These are phyloP conservation scores for Helleia helle DNA, from an alignment of 2,888 invertebrate genomes.

Conservation along the genomic window DNA sequence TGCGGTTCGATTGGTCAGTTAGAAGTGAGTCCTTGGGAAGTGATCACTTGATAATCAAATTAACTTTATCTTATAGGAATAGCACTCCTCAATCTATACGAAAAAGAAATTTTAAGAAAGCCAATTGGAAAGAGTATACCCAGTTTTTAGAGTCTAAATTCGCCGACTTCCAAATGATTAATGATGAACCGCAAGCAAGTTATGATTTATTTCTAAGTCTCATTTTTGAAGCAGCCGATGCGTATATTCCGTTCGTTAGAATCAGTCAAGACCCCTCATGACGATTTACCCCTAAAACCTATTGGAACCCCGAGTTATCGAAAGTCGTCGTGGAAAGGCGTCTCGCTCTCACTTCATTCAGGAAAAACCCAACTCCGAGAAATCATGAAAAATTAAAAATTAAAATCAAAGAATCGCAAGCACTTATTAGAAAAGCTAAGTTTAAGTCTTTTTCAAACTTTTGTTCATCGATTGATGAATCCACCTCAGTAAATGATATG, in stretches of 20 bases:
- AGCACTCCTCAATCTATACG: neutral
- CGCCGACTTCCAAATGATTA: neutral
- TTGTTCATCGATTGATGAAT: no score
- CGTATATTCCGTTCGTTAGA: neutral
- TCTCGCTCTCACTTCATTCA: no score
- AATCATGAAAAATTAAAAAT: no score
- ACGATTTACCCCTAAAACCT: no score
- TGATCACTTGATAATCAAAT: neutral
- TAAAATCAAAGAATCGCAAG: no score
- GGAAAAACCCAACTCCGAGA: no score
- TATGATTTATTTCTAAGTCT: constrained; percentile 2
- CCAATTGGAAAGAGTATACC: neutral
- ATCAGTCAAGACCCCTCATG: neutral
- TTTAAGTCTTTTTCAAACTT: no score
- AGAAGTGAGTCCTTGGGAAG: neutral
- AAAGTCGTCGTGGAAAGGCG: no score
- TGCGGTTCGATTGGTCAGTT: neutral
- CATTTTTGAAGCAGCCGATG: constrained; percentile 1
- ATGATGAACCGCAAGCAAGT: neutral
- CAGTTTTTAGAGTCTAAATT: neutral
- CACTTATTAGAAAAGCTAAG: no score
- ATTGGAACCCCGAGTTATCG: no score
- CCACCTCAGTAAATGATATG: no score
- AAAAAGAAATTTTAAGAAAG: constrained; percentile 3
- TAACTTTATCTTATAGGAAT: neutral